Base-by-base conservation (phyloP, 2,888 invertebrate genomes). In the Dynastes grantii region DNA sequence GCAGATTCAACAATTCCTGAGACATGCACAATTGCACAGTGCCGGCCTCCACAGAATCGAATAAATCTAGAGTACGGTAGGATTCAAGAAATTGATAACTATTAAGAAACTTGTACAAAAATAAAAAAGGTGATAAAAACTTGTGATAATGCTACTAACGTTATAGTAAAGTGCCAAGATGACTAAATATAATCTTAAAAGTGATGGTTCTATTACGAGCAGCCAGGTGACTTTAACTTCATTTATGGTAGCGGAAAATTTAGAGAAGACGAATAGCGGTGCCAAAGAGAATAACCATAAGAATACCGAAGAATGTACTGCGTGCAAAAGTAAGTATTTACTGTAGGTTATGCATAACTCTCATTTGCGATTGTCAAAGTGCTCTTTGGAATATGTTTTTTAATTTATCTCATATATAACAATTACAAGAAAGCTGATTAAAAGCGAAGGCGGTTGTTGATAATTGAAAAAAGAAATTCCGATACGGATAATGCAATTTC, bases 131-230 rank as follows among this genome's bases (percentile, higher is more conserved):
- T 45, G 67, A 64, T 67, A 16, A 45, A 58, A 73, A 58, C 49
- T 61, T 45, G 73, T 75, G 73, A 75, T 75, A 75, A 75, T 75
- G 73, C 58, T 61, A 45, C 11, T 45, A n/a, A 53, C 37, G 27
- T 58, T 55, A 55, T 45, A 37, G 40, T 49, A 75, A 75, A 61
- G 55, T 45, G 27, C 5, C 53, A 88, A 84, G 81, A 91, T 91
- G 91, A 91, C 91, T 75, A 92, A 91, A 85, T 92, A 91, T 85
- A 91, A 91, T 84, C 84, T 92, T 83, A 91, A 90, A 77, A 81
- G 82, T 68, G 81, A 83, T 58, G 80, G 80, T 27, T 78, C 78
- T 32, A 81, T 80, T 37, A 81, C 81, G 27, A 83, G 83, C 40
- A 87, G 85, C 77, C 85, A 85, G 78, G 85, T 87, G 55, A 86